Percentiles rank a stretch among this genome's conserved stretches.
Conservation (phyloP, 2,888 invertebrate species). For the Hyalella azteca region DNA sequence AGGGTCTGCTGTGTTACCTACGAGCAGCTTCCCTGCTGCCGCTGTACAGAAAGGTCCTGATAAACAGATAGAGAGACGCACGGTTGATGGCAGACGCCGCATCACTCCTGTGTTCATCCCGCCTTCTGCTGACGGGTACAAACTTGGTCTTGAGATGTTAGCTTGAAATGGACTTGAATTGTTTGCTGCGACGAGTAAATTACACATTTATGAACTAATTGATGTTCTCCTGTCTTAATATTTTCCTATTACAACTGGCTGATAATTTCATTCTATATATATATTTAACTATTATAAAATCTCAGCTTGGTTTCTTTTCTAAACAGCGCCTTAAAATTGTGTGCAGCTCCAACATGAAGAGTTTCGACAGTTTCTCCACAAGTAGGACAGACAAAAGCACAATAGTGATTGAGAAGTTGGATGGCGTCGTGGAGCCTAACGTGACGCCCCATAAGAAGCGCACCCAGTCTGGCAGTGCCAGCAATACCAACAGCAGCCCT, state of each 20-base stretch:
- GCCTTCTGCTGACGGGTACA: conserved; percentile 64
- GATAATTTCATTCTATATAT: neutral
- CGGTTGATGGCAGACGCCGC: conserved; percentile 90
- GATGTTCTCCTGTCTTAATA: too few species aligned
- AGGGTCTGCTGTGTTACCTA: neutral
- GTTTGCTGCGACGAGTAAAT: neutral
- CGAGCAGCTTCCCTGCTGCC: conserved; percentile 64
- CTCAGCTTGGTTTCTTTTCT: too few species aligned
- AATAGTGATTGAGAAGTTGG: conserved; percentile 78
- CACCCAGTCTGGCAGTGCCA: conserved; percentile 35
- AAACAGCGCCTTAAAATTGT: too few species aligned
- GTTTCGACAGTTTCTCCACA: conserved; percentile 52
- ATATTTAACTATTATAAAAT: neutral
- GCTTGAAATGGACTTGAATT: neutral
- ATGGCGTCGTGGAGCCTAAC: conserved; percentile 67
- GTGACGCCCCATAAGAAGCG: conserved; percentile 45
- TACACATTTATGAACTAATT: too few species aligned
- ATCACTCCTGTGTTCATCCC: conserved; percentile 97
- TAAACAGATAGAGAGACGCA: conserved; percentile 91
- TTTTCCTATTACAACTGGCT: neutral
- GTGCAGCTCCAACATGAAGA: conserved; percentile 38
- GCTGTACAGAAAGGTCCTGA: conserved; percentile 63
- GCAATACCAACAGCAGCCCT: conserved; percentile 24
- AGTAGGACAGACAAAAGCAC: conserved; percentile 74
- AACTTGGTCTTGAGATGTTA: neutral